phyloP scores from a whole-genome alignment of 2,888 invertebrate genomes.

The Phanerotoma sp. region DNA sequence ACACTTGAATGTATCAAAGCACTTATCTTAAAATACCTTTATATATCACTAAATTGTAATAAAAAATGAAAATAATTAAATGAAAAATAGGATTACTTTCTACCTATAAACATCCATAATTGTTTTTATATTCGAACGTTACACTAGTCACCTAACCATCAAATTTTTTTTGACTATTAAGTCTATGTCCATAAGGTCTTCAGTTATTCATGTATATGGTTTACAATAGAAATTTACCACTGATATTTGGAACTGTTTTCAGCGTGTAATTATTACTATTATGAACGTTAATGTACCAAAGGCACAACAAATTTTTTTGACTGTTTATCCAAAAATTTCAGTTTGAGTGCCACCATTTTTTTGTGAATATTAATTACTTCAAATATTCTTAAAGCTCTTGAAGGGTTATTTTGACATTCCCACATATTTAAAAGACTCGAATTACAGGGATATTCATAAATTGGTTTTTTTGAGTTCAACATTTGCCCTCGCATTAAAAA shows the following conservation, averaged over 20 bases:
- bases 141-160: too few relatives aligned
- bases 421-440: not conserved
- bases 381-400: not conserved
- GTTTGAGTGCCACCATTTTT: not conserved
- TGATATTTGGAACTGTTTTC: not conserved
- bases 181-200: too few relatives aligned
- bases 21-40: too few relatives aligned
- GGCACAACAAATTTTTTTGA: not conserved
- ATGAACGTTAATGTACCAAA: not conserved
- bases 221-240: not conserved
- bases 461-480: not conserved
- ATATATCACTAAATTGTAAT: too few relatives aligned
- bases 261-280: not conserved
- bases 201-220: too few relatives aligned
- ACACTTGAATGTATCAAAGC: too few relatives aligned
- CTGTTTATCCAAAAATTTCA: not conserved
- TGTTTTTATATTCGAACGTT: too few relatives aligned
- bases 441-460: not conserved
- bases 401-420: not conserved
- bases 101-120: too few relatives aligned
- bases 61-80: too few relatives aligned
- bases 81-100: too few relatives aligned
- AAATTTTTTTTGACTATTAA: too few relatives aligned
- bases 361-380: not conserved
- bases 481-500: not conserved